A percentile compares a stretch with the other conserved stretches of the same genome.
These are phyloP conservation scores for Sebastes itinus DNA, from an alignment of 2,797 vertebrate genomes.

Conservation along the genomic window DNA sequence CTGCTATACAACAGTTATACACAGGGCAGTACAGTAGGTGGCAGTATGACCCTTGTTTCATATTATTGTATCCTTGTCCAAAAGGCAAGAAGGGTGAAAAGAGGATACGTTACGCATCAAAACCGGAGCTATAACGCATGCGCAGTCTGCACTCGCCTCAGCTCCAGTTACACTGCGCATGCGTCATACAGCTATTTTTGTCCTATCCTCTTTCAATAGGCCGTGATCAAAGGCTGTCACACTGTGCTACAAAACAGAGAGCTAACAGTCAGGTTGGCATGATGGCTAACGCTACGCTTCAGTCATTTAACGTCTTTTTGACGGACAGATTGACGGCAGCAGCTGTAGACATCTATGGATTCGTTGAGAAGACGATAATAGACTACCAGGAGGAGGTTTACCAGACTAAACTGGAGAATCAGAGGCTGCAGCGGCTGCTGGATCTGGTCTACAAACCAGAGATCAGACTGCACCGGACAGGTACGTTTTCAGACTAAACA, in stretches of 20 bases:
- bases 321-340: conserved; percentile 59
- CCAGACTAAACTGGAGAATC: conserved; percentile 50
- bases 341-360: conserved; percentile 64
- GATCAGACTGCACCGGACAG: conserved; percentile 47
- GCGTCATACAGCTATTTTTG: no score
- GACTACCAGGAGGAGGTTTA: conserved; percentile 64
- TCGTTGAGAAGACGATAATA: conserved; percentile 50
- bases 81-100: neutral
- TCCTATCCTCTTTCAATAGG: no score
- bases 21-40: neutral
- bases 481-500: conserved; percentile 28
- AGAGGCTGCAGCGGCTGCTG: conserved; percentile 62
- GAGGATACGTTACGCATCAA: no score
- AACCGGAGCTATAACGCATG: fast-evolving
- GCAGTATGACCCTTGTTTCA: neutral
- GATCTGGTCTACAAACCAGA: conserved; percentile 61
- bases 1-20: neutral
- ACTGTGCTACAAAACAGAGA: neutral
- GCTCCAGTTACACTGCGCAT: no score
- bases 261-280: neutral
- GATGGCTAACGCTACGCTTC: conserved; percentile 43
- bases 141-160: no score
- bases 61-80: no score
- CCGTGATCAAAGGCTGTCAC: neutral
- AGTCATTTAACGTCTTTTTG: conserved; percentile 63